These are phyloP conservation scores for Dendrocincla fuliginosa DNA, from an alignment of 2,797 vertebrate genomes.

Conservation along the genomic window DNA sequence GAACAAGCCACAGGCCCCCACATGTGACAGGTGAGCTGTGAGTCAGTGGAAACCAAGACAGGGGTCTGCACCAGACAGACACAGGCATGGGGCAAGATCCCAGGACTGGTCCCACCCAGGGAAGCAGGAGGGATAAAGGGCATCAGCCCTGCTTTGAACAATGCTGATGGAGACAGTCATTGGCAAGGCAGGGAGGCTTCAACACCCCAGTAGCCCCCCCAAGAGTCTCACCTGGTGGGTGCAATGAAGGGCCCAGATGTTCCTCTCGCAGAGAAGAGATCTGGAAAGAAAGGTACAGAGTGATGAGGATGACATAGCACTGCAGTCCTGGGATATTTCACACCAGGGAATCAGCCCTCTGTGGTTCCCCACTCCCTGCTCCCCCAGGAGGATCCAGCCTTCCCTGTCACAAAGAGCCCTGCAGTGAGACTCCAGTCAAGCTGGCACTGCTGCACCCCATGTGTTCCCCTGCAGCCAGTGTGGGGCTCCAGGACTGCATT, in stretches of 20 bases:
- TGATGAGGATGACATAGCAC: neutral
- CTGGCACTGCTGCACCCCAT: neutral
- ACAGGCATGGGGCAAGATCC: neutral
- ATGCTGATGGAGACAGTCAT: neutral
- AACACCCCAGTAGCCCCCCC: neutral
- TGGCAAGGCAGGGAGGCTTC: rapidly evolving
- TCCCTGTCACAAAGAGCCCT: neutral
- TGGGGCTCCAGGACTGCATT: neutral
- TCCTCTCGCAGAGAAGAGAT: neutral
- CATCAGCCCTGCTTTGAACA: neutral
- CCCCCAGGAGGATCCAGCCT: too few species aligned
- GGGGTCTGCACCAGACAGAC: neutral
- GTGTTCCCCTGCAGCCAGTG: neutral
- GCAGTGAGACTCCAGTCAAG: neutral
- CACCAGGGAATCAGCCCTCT: neutral
- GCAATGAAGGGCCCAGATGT: neutral
- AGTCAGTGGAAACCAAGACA: neutral
- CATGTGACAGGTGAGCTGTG: rapidly evolving
- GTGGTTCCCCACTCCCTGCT: neutral
- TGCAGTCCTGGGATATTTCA: rapidly evolving
- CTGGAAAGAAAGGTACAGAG: neutral
- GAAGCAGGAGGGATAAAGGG: neutral
- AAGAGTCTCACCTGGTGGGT: slow-evolving; percentile 60
- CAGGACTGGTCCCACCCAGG: neutral
- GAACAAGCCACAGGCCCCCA: neutral